Percentiles rank a stretch among this genome's conserved stretches.
These are phyloP conservation scores for Catharus bicknelli DNA, from an alignment of 2,113 vertebrate species.

Conservation along the genomic window DNA sequence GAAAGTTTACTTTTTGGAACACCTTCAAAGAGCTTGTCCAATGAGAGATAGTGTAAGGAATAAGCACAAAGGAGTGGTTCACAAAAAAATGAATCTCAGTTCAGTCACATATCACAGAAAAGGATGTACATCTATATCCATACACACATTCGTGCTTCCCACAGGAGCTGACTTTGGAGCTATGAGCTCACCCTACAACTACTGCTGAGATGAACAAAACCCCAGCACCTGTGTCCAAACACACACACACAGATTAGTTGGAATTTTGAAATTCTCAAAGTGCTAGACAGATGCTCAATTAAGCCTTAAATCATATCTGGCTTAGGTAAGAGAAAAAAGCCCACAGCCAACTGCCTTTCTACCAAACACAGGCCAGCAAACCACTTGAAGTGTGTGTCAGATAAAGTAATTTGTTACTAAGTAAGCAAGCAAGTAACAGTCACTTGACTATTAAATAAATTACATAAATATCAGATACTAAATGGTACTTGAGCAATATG, in stretches of 20 bases:
- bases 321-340: neutral
- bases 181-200: neutral
- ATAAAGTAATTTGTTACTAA: neutral
- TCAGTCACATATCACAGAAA: neutral
- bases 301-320: neutral
- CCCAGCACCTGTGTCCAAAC: neutral
- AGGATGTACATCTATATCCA: neutral
- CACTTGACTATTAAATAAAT: too few species aligned
- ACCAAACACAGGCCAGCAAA: neutral
- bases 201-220: neutral
- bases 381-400: neutral
- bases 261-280: neutral
- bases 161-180: neutral
- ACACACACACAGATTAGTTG: neutral
- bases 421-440: neutral
- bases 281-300: neutral
- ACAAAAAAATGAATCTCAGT: neutral
- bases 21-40: neutral
- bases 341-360: neutral
- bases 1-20: neutral
- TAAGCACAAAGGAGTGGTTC: neutral
- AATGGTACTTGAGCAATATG: neutral
- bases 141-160: accelerated
- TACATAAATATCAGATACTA: too few species aligned
- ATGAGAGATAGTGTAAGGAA: neutral